Conservation (phyloP, 2,888 invertebrate genomes). For the Eristalis pertinax region DNA sequence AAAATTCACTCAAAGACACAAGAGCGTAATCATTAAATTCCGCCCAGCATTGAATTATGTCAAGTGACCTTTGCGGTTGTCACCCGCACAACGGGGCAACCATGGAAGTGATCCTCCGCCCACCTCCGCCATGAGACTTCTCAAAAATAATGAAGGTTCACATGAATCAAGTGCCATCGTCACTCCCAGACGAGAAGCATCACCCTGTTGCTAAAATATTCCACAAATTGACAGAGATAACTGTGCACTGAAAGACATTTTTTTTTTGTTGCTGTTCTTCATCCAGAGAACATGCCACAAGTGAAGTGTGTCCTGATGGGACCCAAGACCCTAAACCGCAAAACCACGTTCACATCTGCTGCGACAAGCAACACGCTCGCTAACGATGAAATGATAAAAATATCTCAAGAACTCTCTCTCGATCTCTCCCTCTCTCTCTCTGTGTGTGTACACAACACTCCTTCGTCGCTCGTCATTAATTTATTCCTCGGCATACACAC, state of each 20-base stretch:
- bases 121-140: background rate
- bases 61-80: too few relatives aligned
- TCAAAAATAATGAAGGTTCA: background rate
- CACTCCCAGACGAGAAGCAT: background rate
- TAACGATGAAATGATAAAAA: background rate
- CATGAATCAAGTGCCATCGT: background rate
- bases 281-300: too few relatives aligned
- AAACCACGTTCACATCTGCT: background rate
- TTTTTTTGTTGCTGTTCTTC: background rate
- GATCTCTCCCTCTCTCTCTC: background rate
- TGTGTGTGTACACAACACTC: background rate
- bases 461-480: slow-evolving; percentile 10
- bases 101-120: background rate
- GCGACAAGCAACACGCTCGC: background rate
- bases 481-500: background rate
- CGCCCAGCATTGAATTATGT: too few relatives aligned
- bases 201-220: background rate
- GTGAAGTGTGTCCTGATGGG: background rate
- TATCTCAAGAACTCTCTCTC: background rate
- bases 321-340: background rate
- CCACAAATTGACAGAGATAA: background rate
- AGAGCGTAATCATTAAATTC: too few relatives aligned
- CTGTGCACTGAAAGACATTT: background rate
- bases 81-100: too few relatives aligned
- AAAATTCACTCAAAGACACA: too few relatives aligned